These are phyloP conservation scores for Deroptyus accipitrinus DNA, from an alignment of 2,113 vertebrate genomes.

Conservation along the genomic window DNA sequence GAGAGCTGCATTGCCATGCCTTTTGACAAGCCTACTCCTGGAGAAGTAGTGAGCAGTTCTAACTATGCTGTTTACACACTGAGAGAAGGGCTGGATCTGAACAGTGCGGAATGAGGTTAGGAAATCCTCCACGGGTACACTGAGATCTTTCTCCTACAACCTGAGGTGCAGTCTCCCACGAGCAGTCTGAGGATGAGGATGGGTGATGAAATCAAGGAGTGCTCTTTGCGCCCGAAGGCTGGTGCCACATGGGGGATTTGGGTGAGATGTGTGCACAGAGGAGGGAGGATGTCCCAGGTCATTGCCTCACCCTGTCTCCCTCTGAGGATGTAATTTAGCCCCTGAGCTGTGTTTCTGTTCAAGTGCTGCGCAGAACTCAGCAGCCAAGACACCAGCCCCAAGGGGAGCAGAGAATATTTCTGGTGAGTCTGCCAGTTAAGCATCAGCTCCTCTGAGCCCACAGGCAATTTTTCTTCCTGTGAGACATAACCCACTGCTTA, in stretches of 20 bases:
- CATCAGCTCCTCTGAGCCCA: background rate
- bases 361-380: background rate
- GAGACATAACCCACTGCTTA: background rate
- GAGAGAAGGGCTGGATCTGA: background rate
- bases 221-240: background rate
- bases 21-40: background rate
- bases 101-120: background rate
- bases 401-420: background rate
- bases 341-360: background rate
- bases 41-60: background rate
- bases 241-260: background rate
- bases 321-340: background rate
- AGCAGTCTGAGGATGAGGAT: background rate
- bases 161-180: background rate
- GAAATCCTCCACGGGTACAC: background rate
- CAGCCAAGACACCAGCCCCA: background rate
- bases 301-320: background rate
- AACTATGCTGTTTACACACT: background rate
- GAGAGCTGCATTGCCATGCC: background rate
- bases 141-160: background rate
- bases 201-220: background rate
- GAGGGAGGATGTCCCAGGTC: background rate
- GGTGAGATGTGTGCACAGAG: background rate
- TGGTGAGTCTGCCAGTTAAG: background rate
- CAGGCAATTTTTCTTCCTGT: background rate